Conservation (phyloP, 2,888 invertebrate species). For the Cheilosia vulpina region DNA sequence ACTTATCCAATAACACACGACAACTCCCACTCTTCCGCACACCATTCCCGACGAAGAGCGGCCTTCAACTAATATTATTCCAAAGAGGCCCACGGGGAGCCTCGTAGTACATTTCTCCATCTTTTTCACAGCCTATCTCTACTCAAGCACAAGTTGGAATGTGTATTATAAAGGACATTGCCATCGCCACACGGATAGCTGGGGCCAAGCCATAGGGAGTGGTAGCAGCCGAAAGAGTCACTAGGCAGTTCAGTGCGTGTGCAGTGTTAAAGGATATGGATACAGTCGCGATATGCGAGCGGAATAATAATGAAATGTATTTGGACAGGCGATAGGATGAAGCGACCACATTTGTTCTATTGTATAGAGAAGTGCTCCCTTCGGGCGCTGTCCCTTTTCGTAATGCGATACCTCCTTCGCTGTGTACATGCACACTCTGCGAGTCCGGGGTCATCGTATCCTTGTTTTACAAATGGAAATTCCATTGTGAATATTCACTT, state of each 20-base stretch:
- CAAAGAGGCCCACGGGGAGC: constrained; percentile 20
- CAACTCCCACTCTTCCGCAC: not conserved
- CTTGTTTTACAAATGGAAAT: constrained; percentile 13
- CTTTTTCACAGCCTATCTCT: constrained; percentile 4
- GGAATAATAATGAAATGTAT: constrained; percentile 47
- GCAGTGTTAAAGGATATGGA: constrained; percentile 41
- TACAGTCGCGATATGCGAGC: constrained; percentile 29
- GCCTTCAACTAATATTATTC: constrained; percentile 8
- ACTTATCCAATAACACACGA: not conserved
- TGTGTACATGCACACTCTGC: not conserved
- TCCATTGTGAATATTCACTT: not conserved
- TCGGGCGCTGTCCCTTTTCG: constrained; percentile 22
- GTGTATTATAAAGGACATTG: constrained; percentile 22
- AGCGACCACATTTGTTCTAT: constrained; percentile 20
- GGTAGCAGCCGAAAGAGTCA: constrained; percentile 6
- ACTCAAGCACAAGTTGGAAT: constrained; percentile 27
- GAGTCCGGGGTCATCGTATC: constrained; percentile 35
- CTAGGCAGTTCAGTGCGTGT: constrained; percentile 16
- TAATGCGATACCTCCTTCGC: constrained; percentile 37
- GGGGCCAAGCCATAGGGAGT: constrained; percentile 24
- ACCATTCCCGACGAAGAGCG: not conserved
- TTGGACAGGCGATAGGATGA: constrained; percentile 44
- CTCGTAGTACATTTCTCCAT: not conserved
- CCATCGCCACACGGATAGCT: not conserved
- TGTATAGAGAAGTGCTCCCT: constrained; percentile 6